phyloP scores from a whole-genome alignment of 2,888 invertebrate species.

The Philaethria dido region DNA sequence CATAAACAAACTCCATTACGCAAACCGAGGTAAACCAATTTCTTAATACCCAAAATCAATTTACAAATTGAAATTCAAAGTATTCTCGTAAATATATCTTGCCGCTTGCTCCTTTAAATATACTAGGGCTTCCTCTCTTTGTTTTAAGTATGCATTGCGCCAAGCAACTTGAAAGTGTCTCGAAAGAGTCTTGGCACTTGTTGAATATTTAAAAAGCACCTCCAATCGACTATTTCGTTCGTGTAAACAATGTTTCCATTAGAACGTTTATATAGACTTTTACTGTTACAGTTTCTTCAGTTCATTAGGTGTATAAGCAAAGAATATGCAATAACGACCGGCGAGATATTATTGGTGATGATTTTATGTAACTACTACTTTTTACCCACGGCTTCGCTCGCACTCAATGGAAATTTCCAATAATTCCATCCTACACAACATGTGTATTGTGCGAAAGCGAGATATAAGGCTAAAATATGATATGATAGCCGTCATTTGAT shows the following conservation, averaged over 20 bases:
- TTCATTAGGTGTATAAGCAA: slow-evolving; percentile 26
- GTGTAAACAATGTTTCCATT: slow-evolving; percentile 27
- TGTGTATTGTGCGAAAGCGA: no score
- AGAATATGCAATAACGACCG: not conserved
- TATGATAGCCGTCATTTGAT: no score
- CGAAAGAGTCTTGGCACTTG: slow-evolving; percentile 68
- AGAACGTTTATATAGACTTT: slow-evolving; percentile 27
- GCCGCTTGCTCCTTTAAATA: slow-evolving; percentile 42
- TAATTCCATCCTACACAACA: no score
- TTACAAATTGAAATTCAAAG: slow-evolving; percentile 31
- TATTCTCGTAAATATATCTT: slow-evolving; percentile 32
- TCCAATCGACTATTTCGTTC: slow-evolving; percentile 55
- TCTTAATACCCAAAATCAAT: slow-evolving; percentile 12
- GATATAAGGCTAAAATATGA: no score
- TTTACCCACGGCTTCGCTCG: no score
- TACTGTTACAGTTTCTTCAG: slow-evolving; percentile 14
- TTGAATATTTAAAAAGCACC: slow-evolving; percentile 75
- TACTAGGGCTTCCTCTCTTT: slow-evolving; percentile 51
- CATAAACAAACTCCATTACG: slow-evolving; percentile 14
- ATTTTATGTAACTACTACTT: not conserved
- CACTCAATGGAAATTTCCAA: no score
- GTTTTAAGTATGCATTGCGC: slow-evolving; percentile 75
- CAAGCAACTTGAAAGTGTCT: slow-evolving; percentile 69
- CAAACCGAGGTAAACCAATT: slow-evolving; percentile 14
- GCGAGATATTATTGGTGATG: not conserved